A percentile compares a stretch with the other conserved stretches of the same genome.
These are phyloP conservation scores for Euzetes globulus DNA, from an alignment of 2,888 invertebrate species.

Conservation along the genomic window DNA sequence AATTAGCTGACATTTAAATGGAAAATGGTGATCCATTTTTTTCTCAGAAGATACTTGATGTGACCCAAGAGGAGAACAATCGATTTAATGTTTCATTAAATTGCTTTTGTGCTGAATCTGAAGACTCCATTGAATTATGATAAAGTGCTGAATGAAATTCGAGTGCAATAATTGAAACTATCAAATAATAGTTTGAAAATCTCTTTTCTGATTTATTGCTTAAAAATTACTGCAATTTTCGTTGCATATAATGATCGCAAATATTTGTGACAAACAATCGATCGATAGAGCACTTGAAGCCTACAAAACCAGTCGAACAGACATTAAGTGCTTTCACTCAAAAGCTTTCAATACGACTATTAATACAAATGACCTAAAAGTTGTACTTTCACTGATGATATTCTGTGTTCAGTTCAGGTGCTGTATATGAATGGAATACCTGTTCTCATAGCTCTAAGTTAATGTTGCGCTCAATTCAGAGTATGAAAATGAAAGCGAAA, in stretches of 20 bases:
- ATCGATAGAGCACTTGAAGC: not conserved
- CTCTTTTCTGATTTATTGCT: too few species aligned
- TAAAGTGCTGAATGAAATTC: too few species aligned
- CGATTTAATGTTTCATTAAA: too few species aligned
- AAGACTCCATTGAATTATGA: too few species aligned
- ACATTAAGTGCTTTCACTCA: not conserved
- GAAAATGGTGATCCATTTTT: too few species aligned
- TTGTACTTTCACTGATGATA: not conserved
- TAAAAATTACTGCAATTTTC: not conserved
- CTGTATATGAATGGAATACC: not conserved
- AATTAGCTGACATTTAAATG: too few species aligned
- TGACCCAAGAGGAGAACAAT: too few species aligned
- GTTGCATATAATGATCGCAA: not conserved
- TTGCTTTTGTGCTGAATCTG: too few species aligned
- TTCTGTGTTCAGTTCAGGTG: not conserved
- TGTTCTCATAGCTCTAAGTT: not conserved
- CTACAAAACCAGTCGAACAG: not conserved
- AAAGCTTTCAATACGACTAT: not conserved
- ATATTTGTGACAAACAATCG: not conserved
- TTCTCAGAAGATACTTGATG: too few species aligned
- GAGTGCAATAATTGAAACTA: too few species aligned
- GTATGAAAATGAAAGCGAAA: not conserved
- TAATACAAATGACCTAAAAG: constrained; percentile 2
- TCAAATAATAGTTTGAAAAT: too few species aligned
- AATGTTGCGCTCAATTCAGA: not conserved